Evolutionary conservation across 2,888 invertebrate genomes (phyloP), one percentile per base, ranked within the genome.

Genomic region (Dyspetes luteomarginatus): DNA sequence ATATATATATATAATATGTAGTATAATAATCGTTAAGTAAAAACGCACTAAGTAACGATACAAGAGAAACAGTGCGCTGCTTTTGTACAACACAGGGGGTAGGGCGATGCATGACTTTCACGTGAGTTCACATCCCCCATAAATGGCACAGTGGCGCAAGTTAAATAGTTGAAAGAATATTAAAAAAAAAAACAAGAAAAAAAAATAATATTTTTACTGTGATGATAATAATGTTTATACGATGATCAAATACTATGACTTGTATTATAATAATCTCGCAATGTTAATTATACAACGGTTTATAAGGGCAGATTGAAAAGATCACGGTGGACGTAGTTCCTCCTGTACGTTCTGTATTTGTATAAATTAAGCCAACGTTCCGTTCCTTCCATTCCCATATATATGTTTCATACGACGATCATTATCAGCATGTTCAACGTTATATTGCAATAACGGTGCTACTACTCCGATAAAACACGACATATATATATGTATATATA

Each of bases 171-270:
- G 82, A 82, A 83, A 77, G 65, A 73, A 75, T 74, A 83, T 78
- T 75, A 76, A 56, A 64, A 52, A 74, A 73, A 36, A 36, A 56
- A 60, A 15, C 52, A 64, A 64, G 45, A 67, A 76, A 69, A 64
- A 72, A 62, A 68, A 72, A 77, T 78, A 82, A 84, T 84, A 84
- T 84, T 84, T 92, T 92, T 92, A 92, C 92, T 92, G 92, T 92
- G 92, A 92, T 92, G 92, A 92, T 92, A 91, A 92, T 92, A 92
- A 92, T 91, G 91, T 92, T 92, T 91, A 90, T 92, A 92, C 89
- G 90, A 90, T 89, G 88, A 91, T 86, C 84, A 82, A 88, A 88
- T 89, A 85, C 84, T 90, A 87, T 86, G 86, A 90, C 85, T 88
- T 89, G 88, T 89, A 90, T 87, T 85, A 89, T 89, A 89, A 87